phyloP scores from a whole-genome alignment of 2,113 vertebrate genomes.

The Cyprinodon tularosa region DNA sequence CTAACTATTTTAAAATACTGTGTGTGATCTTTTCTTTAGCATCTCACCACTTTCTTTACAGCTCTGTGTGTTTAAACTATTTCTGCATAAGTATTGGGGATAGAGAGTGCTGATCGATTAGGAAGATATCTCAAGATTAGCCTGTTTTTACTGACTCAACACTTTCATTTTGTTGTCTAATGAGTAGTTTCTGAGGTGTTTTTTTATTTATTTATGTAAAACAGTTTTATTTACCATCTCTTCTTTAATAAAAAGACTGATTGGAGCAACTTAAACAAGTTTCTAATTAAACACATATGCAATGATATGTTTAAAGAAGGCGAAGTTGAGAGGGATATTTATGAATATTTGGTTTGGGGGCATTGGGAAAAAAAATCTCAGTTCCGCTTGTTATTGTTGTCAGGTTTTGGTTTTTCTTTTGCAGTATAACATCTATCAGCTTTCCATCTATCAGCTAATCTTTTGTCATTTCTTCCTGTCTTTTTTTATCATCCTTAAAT shows the following conservation, averaged over 20 bases:
- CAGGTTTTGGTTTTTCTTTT: not conserved
- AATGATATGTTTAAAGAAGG: not conserved
- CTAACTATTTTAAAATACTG: constrained; percentile 33
- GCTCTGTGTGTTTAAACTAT: constrained; percentile 17
- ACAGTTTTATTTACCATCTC: not conserved
- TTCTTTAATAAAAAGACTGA: not conserved
- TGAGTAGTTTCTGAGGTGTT: constrained; percentile 31
- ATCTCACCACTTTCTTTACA: constrained; percentile 40
- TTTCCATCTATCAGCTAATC: constrained; percentile 11
- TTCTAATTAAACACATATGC: not conserved
- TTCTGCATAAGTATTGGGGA: constrained; percentile 26
- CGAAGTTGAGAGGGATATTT: not conserved
- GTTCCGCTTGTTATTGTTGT: constrained; percentile 1
- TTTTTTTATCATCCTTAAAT: constrained; percentile 14
- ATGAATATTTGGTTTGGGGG: not conserved
- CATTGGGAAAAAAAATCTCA: not conserved
- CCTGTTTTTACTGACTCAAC: not conserved
- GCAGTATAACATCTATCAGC: not conserved
- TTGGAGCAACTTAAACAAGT: constrained; percentile 1
- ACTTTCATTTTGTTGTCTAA: constrained; percentile 14
- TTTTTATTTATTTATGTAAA: constrained; percentile 18
- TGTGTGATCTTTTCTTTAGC: constrained; percentile 54
- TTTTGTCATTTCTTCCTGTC: constrained; percentile 23
- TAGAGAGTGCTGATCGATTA: constrained; percentile 33
- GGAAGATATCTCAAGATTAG: not conserved